Conservation (phyloP, 35 echinoderm and acorn worm genomes). For the Apostichopus japonicus region DNA sequence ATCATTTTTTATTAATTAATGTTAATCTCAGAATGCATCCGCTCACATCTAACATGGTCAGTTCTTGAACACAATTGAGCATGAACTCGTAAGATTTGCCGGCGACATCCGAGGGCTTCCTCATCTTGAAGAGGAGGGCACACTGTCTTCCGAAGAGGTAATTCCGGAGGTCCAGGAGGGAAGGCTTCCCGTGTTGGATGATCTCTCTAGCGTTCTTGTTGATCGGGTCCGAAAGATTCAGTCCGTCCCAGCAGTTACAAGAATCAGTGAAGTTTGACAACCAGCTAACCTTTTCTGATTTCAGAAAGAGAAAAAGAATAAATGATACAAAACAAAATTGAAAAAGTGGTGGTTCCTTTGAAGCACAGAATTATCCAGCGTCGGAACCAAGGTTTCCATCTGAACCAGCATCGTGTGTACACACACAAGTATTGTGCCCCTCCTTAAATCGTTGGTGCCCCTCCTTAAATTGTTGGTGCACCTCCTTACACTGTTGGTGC, state of each 20-base stretch:
- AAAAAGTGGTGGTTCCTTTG: too few species aligned
- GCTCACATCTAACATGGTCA: constrained; percentile 85
- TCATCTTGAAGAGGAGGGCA: constrained; percentile 75
- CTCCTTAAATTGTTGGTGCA: too few species aligned
- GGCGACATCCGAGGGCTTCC: constrained; percentile 89
- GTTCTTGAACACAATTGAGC: constrained; percentile 93
- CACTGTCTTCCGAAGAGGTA: constrained; percentile 96
- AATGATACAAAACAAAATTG: not conserved
- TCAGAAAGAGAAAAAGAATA: constrained; percentile 6
- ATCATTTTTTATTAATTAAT: too few species aligned
- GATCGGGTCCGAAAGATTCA: constrained; percentile 80
- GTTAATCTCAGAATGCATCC: too few species aligned
- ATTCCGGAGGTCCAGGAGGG: constrained; percentile 90
- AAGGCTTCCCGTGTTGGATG: constrained; percentile 71
- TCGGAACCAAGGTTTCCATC: too few species aligned
- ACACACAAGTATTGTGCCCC: too few species aligned
- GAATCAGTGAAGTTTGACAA: constrained; percentile 71
- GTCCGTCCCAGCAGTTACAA: constrained; percentile 93
- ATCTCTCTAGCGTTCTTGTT: constrained; percentile 72
- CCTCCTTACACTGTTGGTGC: too few species aligned
- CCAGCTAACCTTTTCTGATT: constrained; percentile 80
- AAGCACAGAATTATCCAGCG: too few species aligned
- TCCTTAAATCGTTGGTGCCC: too few species aligned
- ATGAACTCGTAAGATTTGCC: constrained; percentile 79
- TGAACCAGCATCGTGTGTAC: too few species aligned